Conservation (phyloP, 2,888 invertebrate species). For the Leuctra nigra region DNA sequence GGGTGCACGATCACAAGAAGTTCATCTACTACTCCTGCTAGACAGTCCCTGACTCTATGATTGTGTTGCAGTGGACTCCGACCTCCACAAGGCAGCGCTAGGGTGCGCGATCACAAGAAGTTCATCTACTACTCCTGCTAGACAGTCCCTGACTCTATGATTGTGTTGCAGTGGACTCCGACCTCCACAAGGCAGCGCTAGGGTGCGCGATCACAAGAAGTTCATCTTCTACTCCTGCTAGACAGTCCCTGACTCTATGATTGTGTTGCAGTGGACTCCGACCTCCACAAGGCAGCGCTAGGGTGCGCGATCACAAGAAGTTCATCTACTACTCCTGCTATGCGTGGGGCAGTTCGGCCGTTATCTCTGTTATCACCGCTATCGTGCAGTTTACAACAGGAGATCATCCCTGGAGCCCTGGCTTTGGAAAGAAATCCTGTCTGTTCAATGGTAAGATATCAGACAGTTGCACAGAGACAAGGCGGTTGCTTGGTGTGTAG, state of each 20-base stretch:
- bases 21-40: conserved; percentile 33
- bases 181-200: conserved; percentile 26
- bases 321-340: conserved; percentile 33
- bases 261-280: conserved; percentile 29
- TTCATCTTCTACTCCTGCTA: conserved; percentile 33
- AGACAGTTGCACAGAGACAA: too few species aligned
- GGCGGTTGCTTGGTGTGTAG: too few species aligned
- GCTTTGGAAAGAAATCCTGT: conserved; percentile 31
- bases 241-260: too few species aligned
- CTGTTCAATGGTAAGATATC: conserved; percentile 34
- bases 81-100: conserved; percentile 26
- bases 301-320: conserved; percentile 30
- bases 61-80: conserved; percentile 30
- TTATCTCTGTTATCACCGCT: conserved; percentile 29
- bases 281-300: conserved; percentile 26
- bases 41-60: too few species aligned
- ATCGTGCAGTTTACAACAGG: conserved; percentile 29
- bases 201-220: conserved; percentile 30
- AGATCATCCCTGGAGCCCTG: conserved; percentile 29
- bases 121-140: conserved; percentile 33
- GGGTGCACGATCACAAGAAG: conserved; percentile 30
- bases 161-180: conserved; percentile 29
- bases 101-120: conserved; percentile 30
- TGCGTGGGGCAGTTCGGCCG: conserved; percentile 32
- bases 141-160: too few species aligned